These are phyloP conservation scores for Brachionus plicatilis DNA, from an alignment of 1,140 invertebrate genomes.

Conservation along the genomic window DNA sequence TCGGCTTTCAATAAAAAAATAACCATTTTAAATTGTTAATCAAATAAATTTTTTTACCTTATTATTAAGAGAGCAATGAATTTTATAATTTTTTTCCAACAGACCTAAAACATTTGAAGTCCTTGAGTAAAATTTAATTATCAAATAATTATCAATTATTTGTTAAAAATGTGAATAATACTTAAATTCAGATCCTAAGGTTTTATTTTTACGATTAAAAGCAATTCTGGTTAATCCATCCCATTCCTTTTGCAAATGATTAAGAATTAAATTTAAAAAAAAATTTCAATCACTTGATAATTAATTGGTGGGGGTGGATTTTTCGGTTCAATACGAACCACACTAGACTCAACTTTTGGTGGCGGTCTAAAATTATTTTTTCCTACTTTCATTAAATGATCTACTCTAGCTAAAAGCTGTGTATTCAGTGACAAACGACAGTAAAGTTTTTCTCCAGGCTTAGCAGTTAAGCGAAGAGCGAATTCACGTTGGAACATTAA, in stretches of 20 bases:
- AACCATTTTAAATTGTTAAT: not conserved
- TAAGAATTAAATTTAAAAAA: not conserved
- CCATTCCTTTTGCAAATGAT: slow-evolving; percentile 67
- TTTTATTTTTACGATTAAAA: slow-evolving; percentile 93
- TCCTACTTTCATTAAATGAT: slow-evolving; percentile 94
- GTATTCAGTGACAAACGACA: slow-evolving; percentile 93
- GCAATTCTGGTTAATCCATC: slow-evolving; percentile 89
- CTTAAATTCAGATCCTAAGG: slow-evolving; percentile 58
- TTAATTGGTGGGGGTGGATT: slow-evolving; percentile 93
- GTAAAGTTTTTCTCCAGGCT: slow-evolving; percentile 94
- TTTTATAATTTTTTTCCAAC: slow-evolving; percentile 84
- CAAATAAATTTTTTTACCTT: slow-evolving; percentile 61
- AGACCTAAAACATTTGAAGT: slow-evolving; percentile 57
- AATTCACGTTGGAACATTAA: slow-evolving; percentile 99
- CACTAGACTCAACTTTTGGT: slow-evolving; percentile 92
- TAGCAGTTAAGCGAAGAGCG: slow-evolving; percentile 88
- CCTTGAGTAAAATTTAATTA: not conserved
- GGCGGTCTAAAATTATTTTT: slow-evolving; percentile 98
- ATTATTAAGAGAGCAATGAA: slow-evolving; percentile 78
- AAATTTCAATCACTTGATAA: slow-evolving; percentile 63
- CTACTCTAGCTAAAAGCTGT: slow-evolving; percentile 85
- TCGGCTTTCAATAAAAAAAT: slow-evolving; percentile 61
- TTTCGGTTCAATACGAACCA: slow-evolving; percentile 91
- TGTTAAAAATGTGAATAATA: not conserved
- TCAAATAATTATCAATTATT: not conserved